Conservation (phyloP, 92 coral and sea anemone species). For the Zoanthus solanderi region DNA sequence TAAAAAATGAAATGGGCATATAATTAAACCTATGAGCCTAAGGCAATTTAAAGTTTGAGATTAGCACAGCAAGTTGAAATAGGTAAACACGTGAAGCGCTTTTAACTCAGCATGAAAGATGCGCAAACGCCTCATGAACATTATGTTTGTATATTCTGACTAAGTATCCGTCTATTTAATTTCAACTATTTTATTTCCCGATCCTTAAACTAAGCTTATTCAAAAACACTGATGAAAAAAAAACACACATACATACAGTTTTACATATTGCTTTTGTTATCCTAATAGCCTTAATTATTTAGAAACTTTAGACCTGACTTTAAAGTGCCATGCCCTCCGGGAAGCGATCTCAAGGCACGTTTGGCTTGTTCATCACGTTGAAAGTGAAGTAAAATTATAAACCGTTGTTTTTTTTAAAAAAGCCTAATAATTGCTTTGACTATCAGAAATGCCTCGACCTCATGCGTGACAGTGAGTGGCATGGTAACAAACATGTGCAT, state of each 20-base stretch:
- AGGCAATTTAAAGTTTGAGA: background rate
- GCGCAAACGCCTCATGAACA: slow-evolving; percentile 1
- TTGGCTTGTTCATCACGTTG: background rate
- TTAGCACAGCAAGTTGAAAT: slow-evolving; percentile 1
- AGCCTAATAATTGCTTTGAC: too few species aligned
- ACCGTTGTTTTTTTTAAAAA: background rate
- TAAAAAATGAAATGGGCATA: slow-evolving; percentile 9
- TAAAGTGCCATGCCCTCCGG: background rate
- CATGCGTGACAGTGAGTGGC: too few species aligned
- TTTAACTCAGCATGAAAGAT: background rate
- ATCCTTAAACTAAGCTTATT: background rate
- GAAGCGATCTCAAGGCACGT: background rate
- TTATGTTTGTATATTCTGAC: background rate
- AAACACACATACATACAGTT: background rate
- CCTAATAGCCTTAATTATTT: background rate
- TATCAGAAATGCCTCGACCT: too few species aligned
- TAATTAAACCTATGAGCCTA: slow-evolving; percentile 22
- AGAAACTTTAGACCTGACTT: background rate
- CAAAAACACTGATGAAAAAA: background rate
- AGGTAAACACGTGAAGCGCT: background rate
- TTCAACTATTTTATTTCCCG: background rate
- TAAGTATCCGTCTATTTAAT: background rate
- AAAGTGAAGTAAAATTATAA: background rate
- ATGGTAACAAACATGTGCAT: too few species aligned
- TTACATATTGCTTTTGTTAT: background rate